phyloP scores from a whole-genome alignment of 92 coral and sea anemone genomes.

The Porites cylindrica region DNA sequence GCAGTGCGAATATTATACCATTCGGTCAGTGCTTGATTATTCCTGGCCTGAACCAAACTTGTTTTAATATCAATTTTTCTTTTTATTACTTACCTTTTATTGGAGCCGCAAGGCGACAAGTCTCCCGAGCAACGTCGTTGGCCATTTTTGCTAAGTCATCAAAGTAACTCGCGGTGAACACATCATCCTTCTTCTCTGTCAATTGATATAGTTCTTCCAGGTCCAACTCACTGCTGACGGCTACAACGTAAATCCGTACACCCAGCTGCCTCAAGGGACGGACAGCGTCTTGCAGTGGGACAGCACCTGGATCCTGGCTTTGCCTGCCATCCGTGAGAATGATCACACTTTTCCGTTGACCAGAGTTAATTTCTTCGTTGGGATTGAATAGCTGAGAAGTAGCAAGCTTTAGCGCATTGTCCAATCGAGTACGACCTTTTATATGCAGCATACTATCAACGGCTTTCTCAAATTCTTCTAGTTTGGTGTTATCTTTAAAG shows the following conservation, averaged over 20 bases:
- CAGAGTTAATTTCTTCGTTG: slow-evolving; percentile 78
- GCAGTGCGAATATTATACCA: too few species aligned
- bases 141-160: slow-evolving; percentile 75
- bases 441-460: slow-evolving; percentile 71
- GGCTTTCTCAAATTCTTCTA: slow-evolving; percentile 56
- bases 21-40: too few species aligned
- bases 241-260: slow-evolving; percentile 74
- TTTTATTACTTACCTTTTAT: slow-evolving; percentile 13
- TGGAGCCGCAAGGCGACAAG: slow-evolving; percentile 47
- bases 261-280: slow-evolving; percentile 70
- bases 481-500: slow-evolving; percentile 18
- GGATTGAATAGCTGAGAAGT: slow-evolving; percentile 62
- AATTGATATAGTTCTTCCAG: slow-evolving; percentile 70
- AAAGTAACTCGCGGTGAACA: slow-evolving; percentile 70
- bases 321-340: slow-evolving; percentile 92
- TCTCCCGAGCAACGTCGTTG: slow-evolving; percentile 69
- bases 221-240: slow-evolving; percentile 81
- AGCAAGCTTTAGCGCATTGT: slow-evolving; percentile 80
- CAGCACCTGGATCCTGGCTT: slow-evolving; percentile 69
- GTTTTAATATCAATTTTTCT: too few species aligned
- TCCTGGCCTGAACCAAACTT: too few species aligned
- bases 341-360: slow-evolving; percentile 74
- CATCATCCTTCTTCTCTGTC: slow-evolving; percentile 70
- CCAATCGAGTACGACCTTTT: slow-evolving; percentile 84
- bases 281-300: slow-evolving; percentile 58